Percentiles rank a stretch among this genome's conserved stretches.
Evolutionary conservation across 2,797 vertebrate species (phyloP).

Genomic region (Pseudochaenichthys georgianus): DNA sequence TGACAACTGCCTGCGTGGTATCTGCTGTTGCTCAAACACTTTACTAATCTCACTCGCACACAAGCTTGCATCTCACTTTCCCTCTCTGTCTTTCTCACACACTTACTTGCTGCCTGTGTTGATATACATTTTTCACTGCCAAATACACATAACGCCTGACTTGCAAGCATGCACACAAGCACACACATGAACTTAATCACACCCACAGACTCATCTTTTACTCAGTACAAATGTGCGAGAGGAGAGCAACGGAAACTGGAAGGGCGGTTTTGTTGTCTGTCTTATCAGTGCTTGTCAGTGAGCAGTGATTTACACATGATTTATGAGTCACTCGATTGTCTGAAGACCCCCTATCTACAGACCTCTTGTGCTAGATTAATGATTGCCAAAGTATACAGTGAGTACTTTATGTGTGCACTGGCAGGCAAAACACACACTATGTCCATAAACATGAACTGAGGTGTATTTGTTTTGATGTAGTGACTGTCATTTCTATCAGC

Average conservation of each 20-base stretch:
- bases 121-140: slow-evolving; percentile 69
- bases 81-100: slow-evolving; percentile 66
- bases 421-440: background rate
- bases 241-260: slow-evolving; percentile 50
- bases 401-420: slow-evolving; percentile 9
- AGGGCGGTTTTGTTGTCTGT: slow-evolving; percentile 57
- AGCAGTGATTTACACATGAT: slow-evolving; percentile 57
- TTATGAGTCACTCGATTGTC: slow-evolving; percentile 55
- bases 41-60: slow-evolving; percentile 52
- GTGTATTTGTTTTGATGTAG: slow-evolving; percentile 22
- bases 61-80: slow-evolving; percentile 48
- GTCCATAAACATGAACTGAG: background rate
- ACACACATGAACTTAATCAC: slow-evolving; percentile 36
- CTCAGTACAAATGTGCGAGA: slow-evolving; percentile 55
- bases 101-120: slow-evolving; percentile 67
- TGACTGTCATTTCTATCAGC: background rate
- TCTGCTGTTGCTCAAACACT: slow-evolving; percentile 66
- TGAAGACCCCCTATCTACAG: slow-evolving; percentile 29
- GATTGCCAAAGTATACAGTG: slow-evolving; percentile 29
- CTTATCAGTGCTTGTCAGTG: slow-evolving; percentile 52
- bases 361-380: slow-evolving; percentile 26
- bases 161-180: slow-evolving; percentile 29
- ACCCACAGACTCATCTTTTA: slow-evolving; percentile 48
- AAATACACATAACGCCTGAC: slow-evolving; percentile 57
- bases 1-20: slow-evolving; percentile 61